Evolutionary conservation across 2,888 invertebrate genomes (phyloP).

Genomic region (Piscicola geometra): DNA sequence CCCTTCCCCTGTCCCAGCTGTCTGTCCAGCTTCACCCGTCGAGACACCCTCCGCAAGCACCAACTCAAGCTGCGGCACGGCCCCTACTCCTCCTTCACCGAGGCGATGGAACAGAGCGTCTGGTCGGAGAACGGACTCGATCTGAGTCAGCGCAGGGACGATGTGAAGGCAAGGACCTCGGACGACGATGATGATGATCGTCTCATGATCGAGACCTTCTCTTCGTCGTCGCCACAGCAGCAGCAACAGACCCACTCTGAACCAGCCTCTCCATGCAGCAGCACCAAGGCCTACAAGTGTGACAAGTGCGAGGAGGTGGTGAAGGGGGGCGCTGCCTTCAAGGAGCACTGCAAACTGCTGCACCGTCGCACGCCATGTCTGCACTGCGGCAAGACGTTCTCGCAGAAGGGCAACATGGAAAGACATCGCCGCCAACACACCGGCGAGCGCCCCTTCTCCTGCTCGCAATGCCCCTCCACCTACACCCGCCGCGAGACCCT

Average conservation of each 20-base stretch:
- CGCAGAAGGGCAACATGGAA: slow-evolving; percentile 39
- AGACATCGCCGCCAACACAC: slow-evolving; percentile 37
- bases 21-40: slow-evolving; percentile 37
- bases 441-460: slow-evolving; percentile 36
- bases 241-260: no score
- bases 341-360: slow-evolving; percentile 34
- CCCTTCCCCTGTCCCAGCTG: slow-evolving; percentile 43
- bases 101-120: background rate
- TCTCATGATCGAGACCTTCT: background rate
- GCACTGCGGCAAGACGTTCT: slow-evolving; percentile 36
- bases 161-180: background rate
- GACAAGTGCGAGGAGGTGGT: slow-evolving; percentile 28
- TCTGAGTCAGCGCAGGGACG: slow-evolving; percentile 1
- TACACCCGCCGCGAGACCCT: slow-evolving; percentile 37
- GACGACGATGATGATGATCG: background rate
- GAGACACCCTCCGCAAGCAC: slow-evolving; percentile 40
- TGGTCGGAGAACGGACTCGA: background rate
- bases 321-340: slow-evolving; percentile 17
- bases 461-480: slow-evolving; percentile 29
- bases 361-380: slow-evolving; percentile 37
- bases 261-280: background rate
- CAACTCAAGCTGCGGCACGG: slow-evolving; percentile 29
- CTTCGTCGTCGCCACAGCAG: background rate
- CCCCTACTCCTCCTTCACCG: background rate
- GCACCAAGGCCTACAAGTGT: slow-evolving; percentile 26